Conservation (phyloP, 2,113 vertebrate genomes). For the Progne subis region DNA sequence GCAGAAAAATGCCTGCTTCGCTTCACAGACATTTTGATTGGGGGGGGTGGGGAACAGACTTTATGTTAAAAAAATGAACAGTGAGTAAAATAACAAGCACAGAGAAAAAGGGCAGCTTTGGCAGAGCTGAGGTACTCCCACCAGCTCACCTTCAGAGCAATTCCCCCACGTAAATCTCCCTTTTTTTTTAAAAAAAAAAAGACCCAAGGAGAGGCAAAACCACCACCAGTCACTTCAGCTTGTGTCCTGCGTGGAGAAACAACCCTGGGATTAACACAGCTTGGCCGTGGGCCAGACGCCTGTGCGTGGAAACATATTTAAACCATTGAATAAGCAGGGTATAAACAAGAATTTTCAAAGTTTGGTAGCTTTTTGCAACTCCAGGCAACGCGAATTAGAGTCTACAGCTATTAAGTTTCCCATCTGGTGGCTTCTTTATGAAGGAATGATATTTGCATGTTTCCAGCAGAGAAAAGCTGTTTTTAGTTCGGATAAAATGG, state of each 20-base stretch:
- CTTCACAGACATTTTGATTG: not conserved
- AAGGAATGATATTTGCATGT: constrained; percentile 70
- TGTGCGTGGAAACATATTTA: constrained; percentile 42
- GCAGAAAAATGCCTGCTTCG: constrained; percentile 38
- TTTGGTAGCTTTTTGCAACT: constrained; percentile 57
- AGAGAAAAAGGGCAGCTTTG: constrained; percentile 16
- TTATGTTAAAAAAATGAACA: not conserved
- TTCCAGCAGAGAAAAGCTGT: constrained; percentile 72
- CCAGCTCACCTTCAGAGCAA: not conserved
- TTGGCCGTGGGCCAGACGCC: constrained; percentile 1
- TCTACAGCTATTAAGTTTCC: constrained; percentile 70
- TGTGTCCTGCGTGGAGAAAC: not conserved
- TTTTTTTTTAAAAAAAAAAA: not conserved
- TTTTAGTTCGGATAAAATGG: constrained; percentile 65
- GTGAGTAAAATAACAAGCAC: constrained; percentile 26
- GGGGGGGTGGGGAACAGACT: not conserved
- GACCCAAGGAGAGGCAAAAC: not conserved
- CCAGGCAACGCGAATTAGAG: constrained; percentile 50
- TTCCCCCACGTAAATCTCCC: not conserved
- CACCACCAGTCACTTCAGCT: not conserved
- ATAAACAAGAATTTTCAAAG: constrained; percentile 61
- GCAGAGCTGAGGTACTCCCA: not conserved
- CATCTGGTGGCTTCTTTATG: constrained; percentile 70
- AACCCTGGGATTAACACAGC: not conserved
- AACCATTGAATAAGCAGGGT: constrained; percentile 16